A percentile compares a stretch with the other conserved stretches of the same genome.
Evolutionary conservation across 2,797 vertebrate species (phyloP).

Genomic region (Sarcoramphus papa): DNA sequence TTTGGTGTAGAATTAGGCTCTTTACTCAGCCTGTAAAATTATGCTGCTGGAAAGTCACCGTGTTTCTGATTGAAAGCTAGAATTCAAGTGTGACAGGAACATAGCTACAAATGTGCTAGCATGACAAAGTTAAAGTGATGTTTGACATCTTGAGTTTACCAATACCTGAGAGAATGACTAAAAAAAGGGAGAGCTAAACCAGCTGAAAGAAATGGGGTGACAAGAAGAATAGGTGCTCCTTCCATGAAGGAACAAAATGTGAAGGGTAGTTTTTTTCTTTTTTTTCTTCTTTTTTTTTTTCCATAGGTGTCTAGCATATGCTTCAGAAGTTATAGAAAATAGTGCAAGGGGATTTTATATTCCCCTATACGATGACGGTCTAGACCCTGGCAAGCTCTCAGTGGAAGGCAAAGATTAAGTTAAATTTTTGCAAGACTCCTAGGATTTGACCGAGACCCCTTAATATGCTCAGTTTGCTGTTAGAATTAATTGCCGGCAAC

Average conservation of each 20-base stretch:
- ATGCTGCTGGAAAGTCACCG: not conserved
- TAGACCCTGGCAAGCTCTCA: slow-evolving; percentile 5
- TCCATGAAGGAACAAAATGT: not conserved
- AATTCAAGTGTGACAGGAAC: slow-evolving; percentile 1
- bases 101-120: not conserved
- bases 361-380: not conserved
- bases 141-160: not conserved
- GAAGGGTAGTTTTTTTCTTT: accelerated
- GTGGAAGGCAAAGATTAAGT: slow-evolving; percentile 40
- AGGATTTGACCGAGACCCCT: slow-evolving; percentile 20
- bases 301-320: not conserved
- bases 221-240: not conserved
- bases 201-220: not conserved
- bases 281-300: accelerated
- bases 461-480: slow-evolving; percentile 18
- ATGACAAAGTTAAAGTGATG: not conserved
- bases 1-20: not conserved
- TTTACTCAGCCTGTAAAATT: not conserved
- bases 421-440: slow-evolving; percentile 32
- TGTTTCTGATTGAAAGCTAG: not conserved
- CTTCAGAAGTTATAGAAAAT: not conserved
- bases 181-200: not conserved
- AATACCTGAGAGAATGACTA: not conserved
- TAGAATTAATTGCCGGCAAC: slow-evolving; percentile 51
- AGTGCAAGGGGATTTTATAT: not conserved